phyloP scores from a whole-genome alignment of 2,113 vertebrate genomes.

The Oxyura jamaicensis region DNA sequence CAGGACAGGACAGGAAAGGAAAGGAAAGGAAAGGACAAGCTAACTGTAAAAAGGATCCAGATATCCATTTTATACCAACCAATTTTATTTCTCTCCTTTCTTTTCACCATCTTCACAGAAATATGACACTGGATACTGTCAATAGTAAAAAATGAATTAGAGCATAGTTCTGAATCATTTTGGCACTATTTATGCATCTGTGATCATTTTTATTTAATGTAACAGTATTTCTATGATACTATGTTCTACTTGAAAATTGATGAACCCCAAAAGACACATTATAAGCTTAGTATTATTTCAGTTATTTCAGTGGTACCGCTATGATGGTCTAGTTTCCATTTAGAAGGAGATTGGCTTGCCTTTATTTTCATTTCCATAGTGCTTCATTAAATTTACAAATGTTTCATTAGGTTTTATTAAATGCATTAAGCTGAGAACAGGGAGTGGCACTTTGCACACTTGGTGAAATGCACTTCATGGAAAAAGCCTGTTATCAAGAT shows the following conservation, averaged over 20 bases:
- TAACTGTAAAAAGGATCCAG: background rate
- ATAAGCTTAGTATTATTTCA: background rate
- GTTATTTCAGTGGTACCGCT: background rate
- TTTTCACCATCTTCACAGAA: background rate
- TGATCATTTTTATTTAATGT: background rate
- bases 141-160: background rate
- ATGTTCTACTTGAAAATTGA: background rate
- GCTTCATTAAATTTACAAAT: slow-evolving; percentile 67
- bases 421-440: slow-evolving; percentile 64
- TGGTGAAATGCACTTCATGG: background rate
- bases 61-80: background rate
- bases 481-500: slow-evolving; percentile 41
- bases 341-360: background rate
- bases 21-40: too few relatives aligned
- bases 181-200: background rate
- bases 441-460: slow-evolving; percentile 51
- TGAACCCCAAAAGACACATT: background rate
- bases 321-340: background rate
- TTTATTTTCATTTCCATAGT: slow-evolving; percentile 66
- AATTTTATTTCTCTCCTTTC: background rate
- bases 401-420: slow-evolving; percentile 76
- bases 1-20: too few relatives aligned
- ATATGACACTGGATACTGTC: background rate
- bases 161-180: background rate
- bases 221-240: background rate